Percentiles rank a stretch among this genome's conserved stretches.
phyloP scores from a whole-genome alignment of 2,113 vertebrate species.

The Abramis brama region DNA sequence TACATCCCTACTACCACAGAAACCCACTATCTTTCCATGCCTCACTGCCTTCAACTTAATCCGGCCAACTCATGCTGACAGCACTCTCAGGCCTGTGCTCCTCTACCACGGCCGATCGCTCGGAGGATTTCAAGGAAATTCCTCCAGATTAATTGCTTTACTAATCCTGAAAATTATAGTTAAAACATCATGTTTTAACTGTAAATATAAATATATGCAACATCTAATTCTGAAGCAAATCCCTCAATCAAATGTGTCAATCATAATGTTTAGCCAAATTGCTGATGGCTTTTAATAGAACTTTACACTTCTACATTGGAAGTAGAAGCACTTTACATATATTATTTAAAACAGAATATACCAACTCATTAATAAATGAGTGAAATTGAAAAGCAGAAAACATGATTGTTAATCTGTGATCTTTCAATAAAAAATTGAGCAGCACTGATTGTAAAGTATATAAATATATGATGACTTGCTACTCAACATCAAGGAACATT shows the following conservation, averaged over 20 bases:
- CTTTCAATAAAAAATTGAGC: too few relatives aligned
- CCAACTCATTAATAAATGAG: too few relatives aligned
- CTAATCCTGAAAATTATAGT: conserved; percentile 2
- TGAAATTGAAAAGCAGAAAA: too few relatives aligned
- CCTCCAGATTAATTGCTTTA: conserved; percentile 13
- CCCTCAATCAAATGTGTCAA: not conserved
- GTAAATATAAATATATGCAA: not conserved
- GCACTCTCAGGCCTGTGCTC: conserved; percentile 61
- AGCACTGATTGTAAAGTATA: too few relatives aligned
- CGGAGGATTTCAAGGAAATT: conserved; percentile 43
- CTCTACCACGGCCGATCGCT: conserved; percentile 38
- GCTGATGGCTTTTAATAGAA: not conserved
- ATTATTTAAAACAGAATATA: too few relatives aligned
- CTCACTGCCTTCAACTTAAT: conserved; percentile 61
- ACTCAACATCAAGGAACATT: too few relatives aligned
- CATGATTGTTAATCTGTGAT: too few relatives aligned
- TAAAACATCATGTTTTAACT: not conserved
- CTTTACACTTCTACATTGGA: not conserved
- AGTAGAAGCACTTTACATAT: too few relatives aligned
- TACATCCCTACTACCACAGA: conserved; percentile 62
- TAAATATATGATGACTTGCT: too few relatives aligned
- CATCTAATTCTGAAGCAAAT: not conserved
- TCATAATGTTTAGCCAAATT: not conserved
- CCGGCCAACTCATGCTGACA: conserved; percentile 67
- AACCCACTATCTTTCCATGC: conserved; percentile 58